Evolutionary conservation across 53 echinoderm and acorn worm species (phyloP).

Genomic region (Echinarachnius parma): DNA sequence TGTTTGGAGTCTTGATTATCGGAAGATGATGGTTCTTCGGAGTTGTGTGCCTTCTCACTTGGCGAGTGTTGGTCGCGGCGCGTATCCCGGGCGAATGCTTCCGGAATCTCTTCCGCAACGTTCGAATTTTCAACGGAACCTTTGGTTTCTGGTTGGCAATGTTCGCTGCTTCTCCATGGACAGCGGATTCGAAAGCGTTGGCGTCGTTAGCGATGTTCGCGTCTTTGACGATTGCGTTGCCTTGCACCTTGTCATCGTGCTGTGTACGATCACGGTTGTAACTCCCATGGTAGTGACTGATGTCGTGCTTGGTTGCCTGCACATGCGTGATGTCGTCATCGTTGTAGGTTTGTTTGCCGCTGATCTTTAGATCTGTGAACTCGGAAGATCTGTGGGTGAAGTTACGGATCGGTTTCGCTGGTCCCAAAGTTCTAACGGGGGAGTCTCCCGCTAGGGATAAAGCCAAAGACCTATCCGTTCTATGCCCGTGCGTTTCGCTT

Average conservation of each 20-base stretch:
- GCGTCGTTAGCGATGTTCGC: background rate
- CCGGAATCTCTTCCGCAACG: background rate
- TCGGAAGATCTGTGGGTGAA: slow-evolving; percentile 13
- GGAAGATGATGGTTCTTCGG: background rate
- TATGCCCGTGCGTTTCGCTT: too few relatives aligned
- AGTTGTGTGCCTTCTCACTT: background rate
- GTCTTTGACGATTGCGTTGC: slow-evolving; percentile 19
- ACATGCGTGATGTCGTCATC: slow-evolving; percentile 40
- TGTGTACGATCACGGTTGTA: too few relatives aligned
- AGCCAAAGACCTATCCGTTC: too few relatives aligned
- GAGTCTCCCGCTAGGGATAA: too few relatives aligned
- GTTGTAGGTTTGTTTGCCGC: slow-evolving; percentile 21
- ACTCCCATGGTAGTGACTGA: too few relatives aligned
- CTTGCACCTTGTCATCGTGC: too few relatives aligned
- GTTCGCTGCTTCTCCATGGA: background rate
- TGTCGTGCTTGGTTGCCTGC: too few relatives aligned
- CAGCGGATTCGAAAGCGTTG: too few relatives aligned
- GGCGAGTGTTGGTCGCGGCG: background rate
- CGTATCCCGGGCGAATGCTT: background rate
- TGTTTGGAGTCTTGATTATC: background rate
- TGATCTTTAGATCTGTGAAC: slow-evolving; percentile 13
- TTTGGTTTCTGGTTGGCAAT: background rate
- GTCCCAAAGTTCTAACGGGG: slow-evolving; percentile 3
- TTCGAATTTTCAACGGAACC: slow-evolving; percentile 9
- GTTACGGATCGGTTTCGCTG: slow-evolving; percentile 5